Conservation (phyloP, 1,140 invertebrate genomes). For the Vanessa tameamea region DNA sequence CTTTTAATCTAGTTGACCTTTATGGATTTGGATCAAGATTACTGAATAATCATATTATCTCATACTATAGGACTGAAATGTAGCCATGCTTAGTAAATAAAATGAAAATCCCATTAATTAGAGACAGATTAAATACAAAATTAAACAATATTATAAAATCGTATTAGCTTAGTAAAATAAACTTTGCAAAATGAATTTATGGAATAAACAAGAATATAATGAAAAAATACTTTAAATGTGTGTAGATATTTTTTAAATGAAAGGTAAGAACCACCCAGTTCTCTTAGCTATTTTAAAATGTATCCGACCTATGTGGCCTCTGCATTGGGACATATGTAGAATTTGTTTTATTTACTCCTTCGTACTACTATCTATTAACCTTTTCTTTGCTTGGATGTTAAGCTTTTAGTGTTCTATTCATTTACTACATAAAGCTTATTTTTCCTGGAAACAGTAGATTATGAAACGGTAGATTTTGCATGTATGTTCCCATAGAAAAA, state of each 20-base stretch:
- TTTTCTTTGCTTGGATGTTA: conserved; percentile 2
- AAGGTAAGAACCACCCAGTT: no score
- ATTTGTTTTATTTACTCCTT: neutral
- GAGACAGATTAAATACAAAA: no score
- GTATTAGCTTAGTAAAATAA: no score
- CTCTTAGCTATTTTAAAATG: neutral
- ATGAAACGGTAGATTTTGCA: neutral
- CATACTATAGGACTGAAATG: no score
- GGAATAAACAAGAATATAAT: no score
- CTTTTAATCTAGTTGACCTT: neutral
- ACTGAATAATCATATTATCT: no score
- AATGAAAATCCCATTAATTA: neutral
- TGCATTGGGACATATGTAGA: conserved; percentile 33
- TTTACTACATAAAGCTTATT: neutral
- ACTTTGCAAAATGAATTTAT: no score
- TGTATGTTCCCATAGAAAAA: neutral
- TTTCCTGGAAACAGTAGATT: neutral
- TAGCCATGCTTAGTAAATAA: neutral
- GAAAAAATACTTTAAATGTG: no score
- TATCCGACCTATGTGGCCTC: conserved; percentile 27
- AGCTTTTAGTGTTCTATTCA: neutral
- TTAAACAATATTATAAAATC: no score
- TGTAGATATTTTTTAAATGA: no score
- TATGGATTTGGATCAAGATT: neutral
- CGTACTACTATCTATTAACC: neutral